phyloP scores from a whole-genome alignment of 2,888 invertebrate species.

The Drosophila mimetica region DNA sequence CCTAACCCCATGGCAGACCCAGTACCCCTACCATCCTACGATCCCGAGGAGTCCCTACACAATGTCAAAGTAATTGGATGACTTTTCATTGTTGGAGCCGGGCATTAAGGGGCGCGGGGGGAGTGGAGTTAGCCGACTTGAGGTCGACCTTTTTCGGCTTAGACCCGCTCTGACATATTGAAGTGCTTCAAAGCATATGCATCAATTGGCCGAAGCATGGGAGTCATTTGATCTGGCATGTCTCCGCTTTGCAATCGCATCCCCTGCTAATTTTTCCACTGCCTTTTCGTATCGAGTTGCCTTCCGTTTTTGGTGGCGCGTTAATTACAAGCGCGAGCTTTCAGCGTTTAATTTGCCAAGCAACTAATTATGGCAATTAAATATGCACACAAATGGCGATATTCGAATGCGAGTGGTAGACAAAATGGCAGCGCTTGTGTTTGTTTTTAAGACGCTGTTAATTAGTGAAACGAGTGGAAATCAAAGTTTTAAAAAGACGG shows the following conservation, averaged over 20 bases:
- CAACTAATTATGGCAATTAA: slow-evolving; percentile 66
- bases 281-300: slow-evolving; percentile 4
- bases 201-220: slow-evolving; percentile 51
- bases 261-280: not conserved
- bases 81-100: slow-evolving; percentile 51
- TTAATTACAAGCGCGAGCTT: slow-evolving; percentile 59
- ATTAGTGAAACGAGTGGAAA: slow-evolving; percentile 59
- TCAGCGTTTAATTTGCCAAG: slow-evolving; percentile 54
- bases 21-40: slow-evolving; percentile 4
- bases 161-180: slow-evolving; percentile 49
- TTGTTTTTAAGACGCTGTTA: slow-evolving; percentile 17
- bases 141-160: slow-evolving; percentile 34
- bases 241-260: not conserved
- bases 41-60: slow-evolving; percentile 41
- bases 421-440: slow-evolving; percentile 41
- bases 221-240: slow-evolving; percentile 26
- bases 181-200: slow-evolving; percentile 66
- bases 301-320: slow-evolving; percentile 33
- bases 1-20: slow-evolving; percentile 14
- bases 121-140: not conserved
- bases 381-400: slow-evolving; percentile 14
- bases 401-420: slow-evolving; percentile 26
- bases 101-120: not conserved
- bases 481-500: slow-evolving; percentile 22
- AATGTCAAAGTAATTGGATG: slow-evolving; percentile 79